phyloP scores from a whole-genome alignment of 2,113 vertebrate species.

The Otus sunia region DNA sequence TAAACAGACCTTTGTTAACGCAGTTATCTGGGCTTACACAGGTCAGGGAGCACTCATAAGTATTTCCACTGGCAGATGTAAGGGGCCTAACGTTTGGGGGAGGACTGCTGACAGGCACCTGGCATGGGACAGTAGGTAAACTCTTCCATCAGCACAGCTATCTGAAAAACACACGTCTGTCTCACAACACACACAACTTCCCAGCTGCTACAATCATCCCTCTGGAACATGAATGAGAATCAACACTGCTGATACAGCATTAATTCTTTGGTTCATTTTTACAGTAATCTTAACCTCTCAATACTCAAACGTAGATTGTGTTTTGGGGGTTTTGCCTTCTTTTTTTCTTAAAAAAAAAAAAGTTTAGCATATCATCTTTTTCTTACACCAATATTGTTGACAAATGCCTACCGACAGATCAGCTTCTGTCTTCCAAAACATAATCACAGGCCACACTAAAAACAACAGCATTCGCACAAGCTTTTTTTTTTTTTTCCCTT shows the following conservation, averaged over 20 bases:
- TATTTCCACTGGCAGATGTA: not conserved
- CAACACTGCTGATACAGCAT: not conserved
- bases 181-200: not conserved
- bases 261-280: not conserved
- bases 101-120: not conserved
- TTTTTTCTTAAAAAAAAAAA: not conserved
- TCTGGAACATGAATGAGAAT: not conserved
- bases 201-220: not conserved
- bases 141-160: not conserved
- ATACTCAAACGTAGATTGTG: rapidly evolving
- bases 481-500: not conserved
- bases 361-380: not conserved
- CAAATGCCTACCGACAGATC: not conserved
- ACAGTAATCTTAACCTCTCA: not conserved
- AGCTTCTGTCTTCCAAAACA: not conserved
- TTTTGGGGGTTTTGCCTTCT: not conserved
- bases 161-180: not conserved
- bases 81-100: not conserved
- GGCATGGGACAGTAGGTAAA: not conserved
- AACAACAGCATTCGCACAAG: not conserved
- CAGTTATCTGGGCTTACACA: not conserved
- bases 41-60: not conserved
- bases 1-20: not conserved
- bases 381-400: not conserved
- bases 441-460: not conserved